Base-by-base conservation (phyloP, 2,888 invertebrate genomes). In the Podotricha telesiphe region DNA sequence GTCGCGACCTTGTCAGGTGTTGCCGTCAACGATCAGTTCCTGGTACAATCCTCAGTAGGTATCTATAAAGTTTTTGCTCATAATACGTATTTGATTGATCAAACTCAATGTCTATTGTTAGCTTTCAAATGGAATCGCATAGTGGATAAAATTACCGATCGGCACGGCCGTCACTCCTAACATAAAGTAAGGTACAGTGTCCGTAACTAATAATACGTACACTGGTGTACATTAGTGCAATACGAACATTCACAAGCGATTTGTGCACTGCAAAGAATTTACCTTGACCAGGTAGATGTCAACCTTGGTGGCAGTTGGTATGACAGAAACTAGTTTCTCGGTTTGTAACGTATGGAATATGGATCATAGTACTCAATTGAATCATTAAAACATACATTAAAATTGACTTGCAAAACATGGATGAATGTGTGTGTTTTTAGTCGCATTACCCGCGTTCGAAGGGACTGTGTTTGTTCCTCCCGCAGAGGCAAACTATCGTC, bases 401-500 rank as follows among this genome's bases (percentile, higher is more conserved):
- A 48, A 19, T 28, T 34, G 8, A 47, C 17, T 17, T 17, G 7
- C 62, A 22, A 71, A 45, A 15, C 10, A 34, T 61, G 42, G n/a
- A 19, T 17, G 28, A 71, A 40, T 42, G 13, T 13, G 17, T 42
- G 37, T 22, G 4, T 37, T 1, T 19, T 8, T 37, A 22, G 66
- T 71, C 62, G 47, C 73, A 81, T 92, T 93, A 93, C 93, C 93
- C 92, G 91, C 90, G 91, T 82, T 93, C 93, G 85, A 90, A 91
- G 80, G 90, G 91, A 79, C 88, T 89, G 82, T 89, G 84, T 81
- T 83, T 84, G 79, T 89, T 88, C 81, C 87, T 88, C 74, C 93
- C 93, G 85, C 93, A 93, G 73, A 91, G 89, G 86, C 93, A 93
- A 84, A 93, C 87, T 82, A 93, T 93, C 78, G 93, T 92, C 86